Conservation (phyloP, 2,113 vertebrate species). For the Dipodomys merriami region DNA sequence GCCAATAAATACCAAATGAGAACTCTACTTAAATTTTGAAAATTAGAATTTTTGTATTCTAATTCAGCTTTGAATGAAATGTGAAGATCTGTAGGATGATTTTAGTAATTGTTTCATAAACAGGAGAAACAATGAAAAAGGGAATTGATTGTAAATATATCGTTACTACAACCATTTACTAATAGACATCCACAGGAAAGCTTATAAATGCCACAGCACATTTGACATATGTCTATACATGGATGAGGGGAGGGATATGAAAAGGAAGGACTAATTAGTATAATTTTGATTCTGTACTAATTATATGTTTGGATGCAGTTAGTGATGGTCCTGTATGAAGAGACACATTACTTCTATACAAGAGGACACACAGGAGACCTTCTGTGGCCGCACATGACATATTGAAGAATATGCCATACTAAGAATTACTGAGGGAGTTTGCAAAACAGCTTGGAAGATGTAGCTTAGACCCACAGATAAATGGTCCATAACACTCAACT, state of each 20-base stretch:
- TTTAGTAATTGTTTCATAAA: neutral
- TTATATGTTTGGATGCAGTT: neutral
- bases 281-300: neutral
- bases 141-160: neutral
- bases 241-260: accelerated
- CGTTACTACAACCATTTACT: neutral
- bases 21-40: neutral
- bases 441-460: neutral
- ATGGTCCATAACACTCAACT: neutral
- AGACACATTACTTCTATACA: neutral
- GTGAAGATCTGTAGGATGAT: neutral
- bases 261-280: neutral
- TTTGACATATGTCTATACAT: neutral
- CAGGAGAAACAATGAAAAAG: slow-evolving; percentile 8
- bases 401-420: neutral
- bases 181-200: neutral
- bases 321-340: neutral
- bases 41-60: neutral
- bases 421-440: neutral
- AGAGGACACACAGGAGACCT: neutral
- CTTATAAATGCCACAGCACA: neutral
- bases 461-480: neutral
- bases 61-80: slow-evolving; percentile 7
- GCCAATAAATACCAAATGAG: neutral
- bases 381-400: neutral